Conservation (phyloP, 2,797 vertebrate genomes). For the Coilia nasus region DNA sequence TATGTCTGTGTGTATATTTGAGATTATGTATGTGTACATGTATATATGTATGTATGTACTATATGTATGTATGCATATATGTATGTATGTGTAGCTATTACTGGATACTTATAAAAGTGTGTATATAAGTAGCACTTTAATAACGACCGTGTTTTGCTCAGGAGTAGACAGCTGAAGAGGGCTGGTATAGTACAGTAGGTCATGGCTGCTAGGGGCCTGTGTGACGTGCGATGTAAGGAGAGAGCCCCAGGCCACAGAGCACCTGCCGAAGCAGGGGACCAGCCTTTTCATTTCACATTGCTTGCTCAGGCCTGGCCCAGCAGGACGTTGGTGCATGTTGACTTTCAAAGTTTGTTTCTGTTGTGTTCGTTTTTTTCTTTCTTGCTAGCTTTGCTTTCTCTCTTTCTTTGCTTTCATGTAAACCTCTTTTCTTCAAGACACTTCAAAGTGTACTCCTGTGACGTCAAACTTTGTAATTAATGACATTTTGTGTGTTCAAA, state of each 20-base stretch:
- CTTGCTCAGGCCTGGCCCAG: constrained; percentile 62
- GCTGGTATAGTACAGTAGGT: neutral
- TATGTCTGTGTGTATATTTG: constrained; percentile 18
- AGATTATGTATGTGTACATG: too few species aligned
- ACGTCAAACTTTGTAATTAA: neutral
- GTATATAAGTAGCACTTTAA: neutral
- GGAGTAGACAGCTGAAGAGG: neutral
- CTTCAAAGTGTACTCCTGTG: neutral
- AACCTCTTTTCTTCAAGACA: neutral
- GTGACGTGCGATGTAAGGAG: neutral
- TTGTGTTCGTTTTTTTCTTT: too few species aligned
- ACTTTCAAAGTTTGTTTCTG: constrained; percentile 55
- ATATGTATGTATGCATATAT: too few species aligned
- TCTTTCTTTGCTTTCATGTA: neutral
- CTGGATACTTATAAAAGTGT: too few species aligned
- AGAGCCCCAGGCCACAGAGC: neutral
- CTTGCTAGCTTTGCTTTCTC: too few species aligned
- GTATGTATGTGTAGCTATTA: too few species aligned
- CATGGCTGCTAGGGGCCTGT: neutral
- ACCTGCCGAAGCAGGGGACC: neutral
- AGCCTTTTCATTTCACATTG: constrained; percentile 58
- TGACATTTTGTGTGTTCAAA: neutral
- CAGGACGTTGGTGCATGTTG: constrained; percentile 54
- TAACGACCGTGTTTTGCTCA: neutral
- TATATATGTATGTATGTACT: too few species aligned